Evolutionary conservation across 2,888 invertebrate species (phyloP).

Genomic region (Blera fallax): DNA sequence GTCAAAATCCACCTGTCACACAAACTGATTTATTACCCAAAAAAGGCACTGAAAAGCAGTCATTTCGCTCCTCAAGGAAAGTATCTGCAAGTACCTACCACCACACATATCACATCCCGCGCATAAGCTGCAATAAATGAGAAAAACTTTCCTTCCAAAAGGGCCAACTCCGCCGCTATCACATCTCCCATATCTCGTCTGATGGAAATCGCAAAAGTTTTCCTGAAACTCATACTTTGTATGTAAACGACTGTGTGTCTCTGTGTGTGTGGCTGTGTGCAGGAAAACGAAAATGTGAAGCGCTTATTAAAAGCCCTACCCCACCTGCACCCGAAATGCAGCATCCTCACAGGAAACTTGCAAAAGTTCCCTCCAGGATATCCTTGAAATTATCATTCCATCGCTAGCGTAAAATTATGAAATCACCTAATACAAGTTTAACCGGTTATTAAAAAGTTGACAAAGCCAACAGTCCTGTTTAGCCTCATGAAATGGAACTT

Average conservation of each 20-base stretch:
- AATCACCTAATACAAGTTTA: conserved; percentile 62
- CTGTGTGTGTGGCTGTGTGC: neutral
- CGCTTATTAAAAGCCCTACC: conserved; percentile 48
- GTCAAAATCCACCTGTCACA: no score
- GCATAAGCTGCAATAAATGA: no score
- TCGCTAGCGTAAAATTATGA: conserved; percentile 33
- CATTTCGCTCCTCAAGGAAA: no score
- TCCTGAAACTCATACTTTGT: neutral
- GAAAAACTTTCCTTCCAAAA: neutral
- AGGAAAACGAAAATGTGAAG: neutral
- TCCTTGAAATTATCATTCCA: conserved; percentile 35
- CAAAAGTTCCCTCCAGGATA: conserved; percentile 20
- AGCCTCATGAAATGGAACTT: conserved; percentile 2
- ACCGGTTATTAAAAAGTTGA: conserved; percentile 69
- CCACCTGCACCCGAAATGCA: neutral
- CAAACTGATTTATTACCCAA: no score
- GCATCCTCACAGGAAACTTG: conserved; percentile 12
- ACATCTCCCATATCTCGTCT: neutral
- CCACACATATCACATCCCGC: no score
- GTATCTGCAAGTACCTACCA: no score
- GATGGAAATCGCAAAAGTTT: conserved; percentile 26
- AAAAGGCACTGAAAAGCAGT: no score
- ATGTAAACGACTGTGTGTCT: neutral
- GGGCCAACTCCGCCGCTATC: neutral
- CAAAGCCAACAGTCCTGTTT: conserved; percentile 31